Conservation (phyloP, 1,140 invertebrate species). For the Lasioglossum baleicum region DNA sequence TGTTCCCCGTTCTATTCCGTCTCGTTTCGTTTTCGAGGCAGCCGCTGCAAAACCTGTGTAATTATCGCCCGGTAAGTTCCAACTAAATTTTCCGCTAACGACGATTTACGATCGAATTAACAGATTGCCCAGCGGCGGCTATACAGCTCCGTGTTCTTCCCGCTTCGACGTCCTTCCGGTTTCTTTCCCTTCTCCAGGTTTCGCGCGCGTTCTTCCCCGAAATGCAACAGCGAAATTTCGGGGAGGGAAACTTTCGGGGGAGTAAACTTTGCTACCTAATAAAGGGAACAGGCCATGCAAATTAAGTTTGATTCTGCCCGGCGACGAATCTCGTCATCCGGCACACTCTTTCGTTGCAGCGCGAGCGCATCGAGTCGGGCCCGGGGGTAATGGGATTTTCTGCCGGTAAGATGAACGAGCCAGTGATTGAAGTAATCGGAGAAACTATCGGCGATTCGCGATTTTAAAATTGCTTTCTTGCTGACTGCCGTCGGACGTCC, state of each 20-base stretch:
- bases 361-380: not conserved
- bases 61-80: conserved; percentile 70
- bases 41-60: conserved; percentile 65
- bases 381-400: conserved; percentile 27
- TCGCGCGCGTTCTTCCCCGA: not conserved
- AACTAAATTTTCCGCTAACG: conserved; percentile 73
- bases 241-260: not conserved
- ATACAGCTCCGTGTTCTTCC: conserved; percentile 23
- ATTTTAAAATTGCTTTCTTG: conserved; percentile 48
- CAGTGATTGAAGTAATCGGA: conserved; percentile 33
- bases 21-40: conserved; percentile 30
- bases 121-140: conserved; percentile 61
- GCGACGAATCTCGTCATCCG: not conserved
- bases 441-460: conserved; percentile 31
- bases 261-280: not conserved
- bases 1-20: conserved; percentile 33
- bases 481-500: not conserved
- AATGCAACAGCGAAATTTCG: not conserved
- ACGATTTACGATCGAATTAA: conserved; percentile 77
- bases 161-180: not conserved
- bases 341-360: not conserved
- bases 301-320: conserved; percentile 32
- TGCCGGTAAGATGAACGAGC: conserved; percentile 26
- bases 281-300: conserved; percentile 12
- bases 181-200: not conserved